A percentile compares a stretch with the other conserved stretches of the same genome.
These are phyloP conservation scores for Decapterus maruadsi DNA, from an alignment of 2,797 vertebrate species.

Conservation along the genomic window DNA sequence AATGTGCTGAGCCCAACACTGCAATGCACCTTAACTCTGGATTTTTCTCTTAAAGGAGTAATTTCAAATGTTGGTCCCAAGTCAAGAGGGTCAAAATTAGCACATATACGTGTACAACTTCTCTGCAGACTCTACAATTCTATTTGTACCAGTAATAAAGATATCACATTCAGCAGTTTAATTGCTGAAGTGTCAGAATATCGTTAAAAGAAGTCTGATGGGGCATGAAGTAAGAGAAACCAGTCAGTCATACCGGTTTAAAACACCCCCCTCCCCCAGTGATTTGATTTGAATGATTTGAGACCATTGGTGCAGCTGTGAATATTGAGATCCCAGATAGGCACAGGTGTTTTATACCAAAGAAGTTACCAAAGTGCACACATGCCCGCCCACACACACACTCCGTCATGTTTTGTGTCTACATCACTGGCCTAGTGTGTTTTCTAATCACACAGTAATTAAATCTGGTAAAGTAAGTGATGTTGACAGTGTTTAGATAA, in stretches of 20 bases:
- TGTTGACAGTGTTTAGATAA: slow-evolving; percentile 7
- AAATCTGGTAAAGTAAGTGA: background rate
- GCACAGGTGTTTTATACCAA: too few species aligned
- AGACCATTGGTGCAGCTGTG: background rate
- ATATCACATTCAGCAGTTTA: too few species aligned
- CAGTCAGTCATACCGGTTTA: too few species aligned
- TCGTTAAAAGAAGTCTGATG: too few species aligned
- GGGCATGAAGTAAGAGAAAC: too few species aligned
- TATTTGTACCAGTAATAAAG: too few species aligned
- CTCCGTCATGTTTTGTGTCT: background rate
- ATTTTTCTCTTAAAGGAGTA: background rate
- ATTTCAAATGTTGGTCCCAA: background rate
- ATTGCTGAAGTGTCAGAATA: too few species aligned
- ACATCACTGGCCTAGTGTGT: background rate
- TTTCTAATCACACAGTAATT: slow-evolving; percentile 17
- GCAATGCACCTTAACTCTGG: background rate
- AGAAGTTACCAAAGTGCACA: background rate
- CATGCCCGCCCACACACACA: background rate
- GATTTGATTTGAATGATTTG: too few species aligned
- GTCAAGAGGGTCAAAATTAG: background rate
- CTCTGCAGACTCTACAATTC: background rate
- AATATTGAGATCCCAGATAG: too few species aligned
- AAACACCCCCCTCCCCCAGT: too few species aligned
- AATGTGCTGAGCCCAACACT: background rate
- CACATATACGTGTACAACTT: background rate